Base-by-base conservation (phyloP, 2,888 invertebrate species). In the Ennomos fuscantarius region DNA sequence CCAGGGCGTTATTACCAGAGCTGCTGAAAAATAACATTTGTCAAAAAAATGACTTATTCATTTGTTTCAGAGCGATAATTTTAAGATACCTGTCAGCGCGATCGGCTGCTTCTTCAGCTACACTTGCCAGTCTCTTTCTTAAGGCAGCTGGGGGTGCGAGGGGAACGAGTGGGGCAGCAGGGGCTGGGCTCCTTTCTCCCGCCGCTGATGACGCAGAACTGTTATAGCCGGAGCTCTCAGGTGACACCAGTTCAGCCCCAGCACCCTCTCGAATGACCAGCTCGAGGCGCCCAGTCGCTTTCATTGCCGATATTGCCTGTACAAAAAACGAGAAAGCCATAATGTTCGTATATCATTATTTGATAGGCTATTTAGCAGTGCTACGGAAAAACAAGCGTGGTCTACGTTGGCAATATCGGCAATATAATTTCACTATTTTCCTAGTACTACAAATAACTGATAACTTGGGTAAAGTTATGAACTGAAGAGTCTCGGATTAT, bases 181-280 rank as follows among this genome's bases (percentile, higher is more conserved):
- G 94, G 8, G 94, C 94, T 0, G 90, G 90, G 75, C 94, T 95
- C 65, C 95, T 93, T 75, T 96, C 96, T 0, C 92, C 92, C 0
- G 96, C 96, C 1, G 96, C 95, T 31, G 96, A 96, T 63, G 96
- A 96, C n/a, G 96, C 96, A 0, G 96, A 96, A 74, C 96, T 96
- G 77, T 96, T 96, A 87, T 96, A 96, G 8, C 96, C 96, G 54
- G 96, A 96, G 45, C 96, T 96, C 84, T 96, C 96, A 8, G 96
- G 96, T 0, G 96, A 96, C 72, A 96, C 96, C 39, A 96, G 88
- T 79, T 96, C 96, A 8, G 95, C 93, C 42, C 97, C 97, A 0
- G 95, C 96, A 6, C 95, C 95, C 76, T 96, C 96, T 44, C 96
- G 93, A 32, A 97, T 94, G 13, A 95, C 84, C 74, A 97, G 93